phyloP scores from a whole-genome alignment of 1,140 invertebrate genomes.

The Drosophila punjabiensis region DNA sequence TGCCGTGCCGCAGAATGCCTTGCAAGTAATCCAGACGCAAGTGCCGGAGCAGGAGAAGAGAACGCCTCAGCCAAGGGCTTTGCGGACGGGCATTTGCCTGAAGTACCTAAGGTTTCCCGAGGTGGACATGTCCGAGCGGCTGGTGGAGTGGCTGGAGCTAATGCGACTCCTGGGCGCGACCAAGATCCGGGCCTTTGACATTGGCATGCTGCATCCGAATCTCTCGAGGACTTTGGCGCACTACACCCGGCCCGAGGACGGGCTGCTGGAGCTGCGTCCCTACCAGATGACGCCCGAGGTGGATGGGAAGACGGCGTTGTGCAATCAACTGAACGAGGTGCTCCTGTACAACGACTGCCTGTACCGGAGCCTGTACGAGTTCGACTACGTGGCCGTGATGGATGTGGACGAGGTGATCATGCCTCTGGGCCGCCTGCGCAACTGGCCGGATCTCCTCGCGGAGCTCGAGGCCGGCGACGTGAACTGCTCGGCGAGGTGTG shows the following conservation, averaged over 20 bases:
- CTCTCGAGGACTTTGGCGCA: conserved; percentile 87
- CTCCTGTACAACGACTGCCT: conserved; percentile 98
- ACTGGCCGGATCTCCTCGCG: conserved; percentile 38
- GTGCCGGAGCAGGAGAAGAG: background rate
- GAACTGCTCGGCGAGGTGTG: conserved; percentile 84
- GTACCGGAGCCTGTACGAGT: conserved; percentile 95
- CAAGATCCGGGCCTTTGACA: conserved; percentile 95
- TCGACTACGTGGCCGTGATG: conserved; percentile 94
- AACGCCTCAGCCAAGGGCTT: conserved; percentile 59
- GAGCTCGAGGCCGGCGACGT: conserved; percentile 4
- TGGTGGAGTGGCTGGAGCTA: conserved; percentile 97
- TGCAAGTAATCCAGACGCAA: conserved; percentile 89
- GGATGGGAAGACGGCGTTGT: conserved; percentile 87
- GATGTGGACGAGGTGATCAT: conserved; percentile 98
- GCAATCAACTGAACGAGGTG: conserved; percentile 95
- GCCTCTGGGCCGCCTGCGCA: conserved; percentile 86
- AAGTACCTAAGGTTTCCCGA: conserved; percentile 95
- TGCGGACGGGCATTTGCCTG: conserved; percentile 95
- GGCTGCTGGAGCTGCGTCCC: conserved; percentile 91
- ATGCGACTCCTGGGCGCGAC: conserved; percentile 93
- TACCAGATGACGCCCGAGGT: conserved; percentile 89
- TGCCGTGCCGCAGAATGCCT: conserved; percentile 92
- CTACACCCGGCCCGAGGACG: conserved; percentile 88
- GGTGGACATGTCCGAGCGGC: conserved; percentile 92
- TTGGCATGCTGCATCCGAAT: conserved; percentile 78